Evolutionary conservation across 1,140 invertebrate species (phyloP).

Genomic region (Drosophila varians): DNA sequence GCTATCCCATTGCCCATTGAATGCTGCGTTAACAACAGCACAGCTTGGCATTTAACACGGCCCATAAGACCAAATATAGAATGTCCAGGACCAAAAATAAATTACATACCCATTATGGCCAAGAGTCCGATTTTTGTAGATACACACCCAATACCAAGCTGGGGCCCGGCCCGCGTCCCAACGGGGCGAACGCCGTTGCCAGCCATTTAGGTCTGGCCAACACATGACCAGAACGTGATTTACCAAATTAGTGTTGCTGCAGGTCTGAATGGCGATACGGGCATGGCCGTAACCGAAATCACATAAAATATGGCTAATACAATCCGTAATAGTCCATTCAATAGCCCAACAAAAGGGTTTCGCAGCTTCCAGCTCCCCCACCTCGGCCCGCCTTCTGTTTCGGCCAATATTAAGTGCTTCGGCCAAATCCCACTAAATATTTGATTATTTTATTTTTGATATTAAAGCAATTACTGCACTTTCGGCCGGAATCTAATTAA

Average conservation of each 20-base stretch:
- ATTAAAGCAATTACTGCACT: not conserved
- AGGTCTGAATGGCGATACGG: constrained; percentile 36
- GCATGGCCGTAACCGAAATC: constrained; percentile 29
- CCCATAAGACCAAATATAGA: constrained; percentile 51
- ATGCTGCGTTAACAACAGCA: constrained; percentile 30
- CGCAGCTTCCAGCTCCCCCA: not conserved
- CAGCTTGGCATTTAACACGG: constrained; percentile 51
- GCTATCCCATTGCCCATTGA: not conserved
- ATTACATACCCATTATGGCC: constrained; percentile 46
- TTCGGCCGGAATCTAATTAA: not conserved
- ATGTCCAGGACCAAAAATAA: constrained; percentile 49
- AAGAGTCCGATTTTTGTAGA: constrained; percentile 45
- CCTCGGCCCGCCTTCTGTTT: too few species aligned
- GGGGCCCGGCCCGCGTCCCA: not conserved
- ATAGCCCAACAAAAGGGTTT: constrained; percentile 8
- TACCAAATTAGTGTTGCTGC: constrained; percentile 52
- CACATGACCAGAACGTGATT: constrained; percentile 42
- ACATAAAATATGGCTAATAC: constrained; percentile 44
- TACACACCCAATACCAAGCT: constrained; percentile 18
- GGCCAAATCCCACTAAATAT: not conserved
- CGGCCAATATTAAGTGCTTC: too few species aligned
- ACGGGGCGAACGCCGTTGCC: constrained; percentile 4
- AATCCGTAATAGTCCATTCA: constrained; percentile 21
- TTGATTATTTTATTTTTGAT: not conserved
- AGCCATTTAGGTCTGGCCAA: constrained; percentile 20